Evolutionary conservation across 2,888 invertebrate genomes (phyloP).

Genomic region (Fragum whitleyi): DNA sequence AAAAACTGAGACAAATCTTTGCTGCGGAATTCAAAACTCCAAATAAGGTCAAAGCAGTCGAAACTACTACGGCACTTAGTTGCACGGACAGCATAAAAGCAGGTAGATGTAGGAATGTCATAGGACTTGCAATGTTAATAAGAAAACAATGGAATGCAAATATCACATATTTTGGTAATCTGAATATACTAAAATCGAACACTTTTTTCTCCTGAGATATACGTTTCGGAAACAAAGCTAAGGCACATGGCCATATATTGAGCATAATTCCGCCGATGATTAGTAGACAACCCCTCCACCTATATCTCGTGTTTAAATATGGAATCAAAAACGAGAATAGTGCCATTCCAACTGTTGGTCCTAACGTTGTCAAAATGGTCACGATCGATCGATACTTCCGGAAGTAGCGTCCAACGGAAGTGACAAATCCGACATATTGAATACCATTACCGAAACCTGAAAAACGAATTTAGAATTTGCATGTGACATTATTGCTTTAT

Average conservation of each 20-base stretch:
- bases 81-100: conserved; percentile 41
- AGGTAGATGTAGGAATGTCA: conserved; percentile 53
- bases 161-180: conserved; percentile 34
- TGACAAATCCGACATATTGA: conserved; percentile 48
- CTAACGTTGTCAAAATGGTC: conserved; percentile 50
- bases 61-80: conserved; percentile 17
- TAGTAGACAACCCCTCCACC: conserved; percentile 46
- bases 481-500: no score
- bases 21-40: conserved; percentile 45
- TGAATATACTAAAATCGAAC: conserved; percentile 34
- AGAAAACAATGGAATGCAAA: conserved; percentile 43
- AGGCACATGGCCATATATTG: conserved; percentile 45
- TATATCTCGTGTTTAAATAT: conserved; percentile 17
- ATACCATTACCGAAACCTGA: conserved; percentile 55
- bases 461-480: no score
- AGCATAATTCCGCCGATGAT: conserved; percentile 52
- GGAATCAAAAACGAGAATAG: conserved; percentile 50
- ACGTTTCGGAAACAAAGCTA: conserved; percentile 36
- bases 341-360: conserved; percentile 55
- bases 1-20: conserved; percentile 42
- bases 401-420: conserved; percentile 51
- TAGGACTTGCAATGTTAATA: conserved; percentile 39
- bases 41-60: conserved; percentile 44
- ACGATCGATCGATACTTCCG: conserved; percentile 41
- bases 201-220: conserved; percentile 12